These are phyloP conservation scores for Pampusana beccarii DNA, from an alignment of 2,113 vertebrate genomes.

Conservation along the genomic window DNA sequence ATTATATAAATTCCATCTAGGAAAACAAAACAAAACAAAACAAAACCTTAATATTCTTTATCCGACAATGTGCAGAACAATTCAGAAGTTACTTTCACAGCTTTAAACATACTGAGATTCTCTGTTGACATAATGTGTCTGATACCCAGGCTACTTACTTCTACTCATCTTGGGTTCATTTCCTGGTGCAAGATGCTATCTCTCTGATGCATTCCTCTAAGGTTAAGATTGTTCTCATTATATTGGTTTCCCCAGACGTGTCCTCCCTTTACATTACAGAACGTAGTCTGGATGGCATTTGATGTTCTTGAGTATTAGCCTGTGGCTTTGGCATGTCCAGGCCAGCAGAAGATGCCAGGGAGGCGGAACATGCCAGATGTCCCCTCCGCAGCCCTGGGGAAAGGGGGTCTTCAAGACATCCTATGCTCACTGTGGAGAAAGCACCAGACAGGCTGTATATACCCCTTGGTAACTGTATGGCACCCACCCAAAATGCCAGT, in stretches of 20 bases:
- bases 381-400: neutral
- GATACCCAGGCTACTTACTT: neutral
- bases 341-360: neutral
- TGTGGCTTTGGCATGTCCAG: neutral
- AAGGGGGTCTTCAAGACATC: neutral
- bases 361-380: neutral
- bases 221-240: neutral
- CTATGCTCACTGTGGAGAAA: accelerated
- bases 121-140: neutral
- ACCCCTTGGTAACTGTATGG: neutral
- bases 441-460: too few relatives aligned
- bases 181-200: neutral
- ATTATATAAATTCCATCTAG: neutral
- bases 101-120: neutral
- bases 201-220: neutral
- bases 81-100: neutral
- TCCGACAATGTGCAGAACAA: neutral
- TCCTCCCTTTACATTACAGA: neutral
- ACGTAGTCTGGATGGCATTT: neutral
- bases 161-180: neutral
- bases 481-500: accelerated
- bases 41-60: neutral
- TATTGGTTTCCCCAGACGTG: neutral
- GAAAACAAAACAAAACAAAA: neutral
- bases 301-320: neutral